Conservation (phyloP, 2,113 vertebrate species). For the Forbesichthys agassizii region DNA sequence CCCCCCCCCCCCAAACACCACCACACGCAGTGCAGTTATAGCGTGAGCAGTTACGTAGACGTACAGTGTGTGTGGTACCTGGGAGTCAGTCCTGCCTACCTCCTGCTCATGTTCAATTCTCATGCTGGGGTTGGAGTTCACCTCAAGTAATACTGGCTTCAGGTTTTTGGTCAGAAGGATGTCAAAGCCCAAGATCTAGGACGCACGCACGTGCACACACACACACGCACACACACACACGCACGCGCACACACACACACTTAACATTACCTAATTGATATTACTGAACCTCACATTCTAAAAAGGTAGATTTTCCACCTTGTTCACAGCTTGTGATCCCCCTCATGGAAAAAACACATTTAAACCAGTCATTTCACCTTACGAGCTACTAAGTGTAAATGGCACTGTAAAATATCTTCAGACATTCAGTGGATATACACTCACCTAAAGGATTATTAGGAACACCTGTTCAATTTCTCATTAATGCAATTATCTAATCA, state of each 20-base stretch:
- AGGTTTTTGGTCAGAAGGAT: conserved; percentile 95
- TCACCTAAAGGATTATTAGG: no score
- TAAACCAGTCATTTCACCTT: no score
- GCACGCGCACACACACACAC: conserved; percentile 5
- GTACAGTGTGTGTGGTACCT: not conserved
- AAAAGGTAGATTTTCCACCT: not conserved
- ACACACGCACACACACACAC: conserved; percentile 7
- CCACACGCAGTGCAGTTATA: not conserved
- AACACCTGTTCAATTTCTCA: no score
- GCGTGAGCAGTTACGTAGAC: not conserved
- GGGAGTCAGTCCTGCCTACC: conserved; percentile 70
- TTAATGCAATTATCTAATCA: no score
- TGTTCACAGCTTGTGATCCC: not conserved
- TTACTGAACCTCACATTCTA: no score
- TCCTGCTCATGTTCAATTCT: conserved; percentile 95
- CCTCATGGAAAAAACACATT: no score
- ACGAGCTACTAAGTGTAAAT: no score
- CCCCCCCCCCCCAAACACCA: conserved; percentile 7
- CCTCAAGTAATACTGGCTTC: conserved; percentile 94
- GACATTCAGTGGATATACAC: no score
- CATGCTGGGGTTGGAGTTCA: conserved; percentile 98
- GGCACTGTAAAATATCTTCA: no score
- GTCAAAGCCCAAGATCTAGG: conserved; percentile 97
- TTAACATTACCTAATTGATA: not conserved
- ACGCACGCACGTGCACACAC: conserved; percentile 23